Evolutionary conservation across 2,113 vertebrate species (phyloP).

Genomic region (Trogon melanurus): DNA sequence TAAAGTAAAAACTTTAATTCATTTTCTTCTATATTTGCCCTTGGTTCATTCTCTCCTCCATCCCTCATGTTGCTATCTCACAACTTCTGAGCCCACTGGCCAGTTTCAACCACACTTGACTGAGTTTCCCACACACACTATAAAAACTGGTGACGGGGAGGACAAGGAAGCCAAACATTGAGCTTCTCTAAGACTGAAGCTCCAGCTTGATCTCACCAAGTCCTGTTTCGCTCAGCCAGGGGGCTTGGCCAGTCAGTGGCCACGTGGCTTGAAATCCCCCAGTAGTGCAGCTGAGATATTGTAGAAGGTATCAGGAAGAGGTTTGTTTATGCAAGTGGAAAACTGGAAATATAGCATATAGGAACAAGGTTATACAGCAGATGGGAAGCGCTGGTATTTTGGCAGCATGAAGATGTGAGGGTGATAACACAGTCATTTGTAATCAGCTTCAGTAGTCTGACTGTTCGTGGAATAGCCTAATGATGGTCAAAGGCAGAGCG

Average conservation of each 20-base stretch:
- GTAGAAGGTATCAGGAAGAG: neutral
- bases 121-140: neutral
- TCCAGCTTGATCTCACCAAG: neutral
- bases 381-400: accelerated
- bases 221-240: neutral
- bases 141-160: neutral
- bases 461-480: neutral
- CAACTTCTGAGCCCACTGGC: neutral
- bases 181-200: neutral
- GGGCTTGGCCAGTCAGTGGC: neutral
- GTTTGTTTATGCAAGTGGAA: neutral
- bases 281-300: neutral
- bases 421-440: neutral
- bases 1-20: neutral
- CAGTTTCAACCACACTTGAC: neutral
- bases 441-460: neutral
- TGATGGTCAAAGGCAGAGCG: neutral
- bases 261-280: neutral
- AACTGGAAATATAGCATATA: neutral
- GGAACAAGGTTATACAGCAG: neutral
- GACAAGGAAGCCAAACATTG: neutral
- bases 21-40: neutral
- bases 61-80: neutral
- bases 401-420: neutral
- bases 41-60: neutral